Base-by-base conservation (phyloP, 2,113 vertebrate genomes). In the Hyla sarda region DNA sequence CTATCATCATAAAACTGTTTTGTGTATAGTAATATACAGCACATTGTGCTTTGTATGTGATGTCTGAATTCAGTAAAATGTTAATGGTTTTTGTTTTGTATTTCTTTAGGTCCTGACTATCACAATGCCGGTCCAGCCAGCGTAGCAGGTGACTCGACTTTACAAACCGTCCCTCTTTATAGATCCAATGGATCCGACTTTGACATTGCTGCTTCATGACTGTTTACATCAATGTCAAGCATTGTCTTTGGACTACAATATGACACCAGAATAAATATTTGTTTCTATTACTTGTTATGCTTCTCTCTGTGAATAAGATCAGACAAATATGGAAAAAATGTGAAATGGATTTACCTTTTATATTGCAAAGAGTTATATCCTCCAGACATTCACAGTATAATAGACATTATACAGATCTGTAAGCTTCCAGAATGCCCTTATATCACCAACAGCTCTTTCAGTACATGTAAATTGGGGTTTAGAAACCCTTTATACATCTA, bases 1-100 rank as follows among this genome's bases (percentile, higher is more conserved):
- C 50, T 3, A 16, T 3, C 41, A 41, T n/a, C n/a, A n/a, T n/a
- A n/a, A n/a, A n/a, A n/a, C 41, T 41, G 8, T 41, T 65, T 28
- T 14, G 25, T 65, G 25, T 30, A 65, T 65, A 5, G 14, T 7
- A 25, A 8, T 34, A n/a, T n/a, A n/a, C n/a, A n/a, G n/a, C n/a
- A n/a, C n/a, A n/a, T n/a, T 17, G 11, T 37, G 34, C 9, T 37
- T 32, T 72, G 13, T 74, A 47, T 47, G 4, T 74, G 23, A 13
- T 45, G 48, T 47, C 45, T 5, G 41, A 8, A 19, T 75, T 19
- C 1, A 88, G 62, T 95, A 94, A 19, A 92, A 93, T 94, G 95
- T 97, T 41, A 8, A 41, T 41, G 41, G 3, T 41, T 25, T 73
- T 6, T 54, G 6, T 54, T 80, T 1, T n/a, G n/a, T n/a, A n/a